A percentile compares a stretch with the other conserved stretches of the same genome.
Conservation (phyloP, 2,113 vertebrate species). For the Dipodomys ordii region DNA sequence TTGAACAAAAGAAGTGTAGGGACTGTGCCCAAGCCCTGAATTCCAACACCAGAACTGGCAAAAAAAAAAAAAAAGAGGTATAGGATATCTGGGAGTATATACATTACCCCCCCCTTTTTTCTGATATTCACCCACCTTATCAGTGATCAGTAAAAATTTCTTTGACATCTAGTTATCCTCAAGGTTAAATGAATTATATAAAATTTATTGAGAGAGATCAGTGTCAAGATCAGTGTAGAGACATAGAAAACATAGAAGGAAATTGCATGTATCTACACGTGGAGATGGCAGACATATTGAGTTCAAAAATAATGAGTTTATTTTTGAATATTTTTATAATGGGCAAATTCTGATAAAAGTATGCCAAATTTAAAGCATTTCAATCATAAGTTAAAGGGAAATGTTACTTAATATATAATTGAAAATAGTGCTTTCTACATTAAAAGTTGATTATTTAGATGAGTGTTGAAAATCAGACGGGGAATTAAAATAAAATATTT, state of each 20-base stretch:
- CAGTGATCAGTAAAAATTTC: not conserved
- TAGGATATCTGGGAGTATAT: not conserved
- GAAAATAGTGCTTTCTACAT: not conserved
- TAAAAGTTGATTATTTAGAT: not conserved
- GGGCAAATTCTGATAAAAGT: not conserved
- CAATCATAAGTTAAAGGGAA: constrained; percentile 6
- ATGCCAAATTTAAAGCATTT: not conserved
- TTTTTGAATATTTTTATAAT: not conserved
- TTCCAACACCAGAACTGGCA: too few species aligned
- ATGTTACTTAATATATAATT: not conserved
- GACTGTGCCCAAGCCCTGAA: too few species aligned
- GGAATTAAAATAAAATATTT: not conserved
- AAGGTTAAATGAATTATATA: not conserved
- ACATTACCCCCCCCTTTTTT: not conserved
- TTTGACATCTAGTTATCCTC: not conserved
- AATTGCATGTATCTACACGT: not conserved
- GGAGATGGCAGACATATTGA: not conserved
- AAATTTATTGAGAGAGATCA: not conserved
- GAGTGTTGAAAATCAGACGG: not conserved
- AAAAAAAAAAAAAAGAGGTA: too few species aligned
- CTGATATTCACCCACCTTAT: not conserved
- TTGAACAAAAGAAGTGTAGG: too few species aligned
- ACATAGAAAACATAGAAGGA: not conserved
- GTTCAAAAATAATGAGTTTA: constrained; percentile 16
- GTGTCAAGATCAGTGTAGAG: not conserved